Evolutionary conservation across 2,797 vertebrate species (phyloP).

Genomic region (Manis crassicaudata): DNA sequence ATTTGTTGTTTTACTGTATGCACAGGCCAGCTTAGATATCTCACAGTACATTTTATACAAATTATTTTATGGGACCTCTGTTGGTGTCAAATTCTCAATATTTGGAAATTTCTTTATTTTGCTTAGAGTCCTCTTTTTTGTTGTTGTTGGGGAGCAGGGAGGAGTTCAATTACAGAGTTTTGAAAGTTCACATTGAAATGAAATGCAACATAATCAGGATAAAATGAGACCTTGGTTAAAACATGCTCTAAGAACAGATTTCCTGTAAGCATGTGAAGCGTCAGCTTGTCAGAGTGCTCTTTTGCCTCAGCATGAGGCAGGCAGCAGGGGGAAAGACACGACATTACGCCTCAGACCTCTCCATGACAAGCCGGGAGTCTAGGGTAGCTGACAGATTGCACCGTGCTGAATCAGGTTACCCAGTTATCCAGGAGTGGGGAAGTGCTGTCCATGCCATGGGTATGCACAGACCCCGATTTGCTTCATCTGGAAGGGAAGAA

Average conservation of each 20-base stretch:
- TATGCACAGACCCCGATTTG: neutral
- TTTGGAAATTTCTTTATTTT: conserved; percentile 39
- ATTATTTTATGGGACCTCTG: neutral
- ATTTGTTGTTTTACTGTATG: no score
- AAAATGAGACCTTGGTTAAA: neutral
- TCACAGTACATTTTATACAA: conserved; percentile 13
- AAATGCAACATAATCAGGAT: neutral
- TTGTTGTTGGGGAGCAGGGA: neutral
- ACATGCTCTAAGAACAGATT: neutral
- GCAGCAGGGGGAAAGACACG: neutral
- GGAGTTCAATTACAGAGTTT: neutral
- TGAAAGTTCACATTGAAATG: neutral
- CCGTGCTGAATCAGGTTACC: neutral
- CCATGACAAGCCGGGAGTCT: neutral
- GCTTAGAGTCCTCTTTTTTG: neutral
- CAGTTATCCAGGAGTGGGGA: neutral
- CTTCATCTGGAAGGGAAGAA: neutral
- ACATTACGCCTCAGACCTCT: neutral
- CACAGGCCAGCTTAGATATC: no score
- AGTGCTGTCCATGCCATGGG: neutral
- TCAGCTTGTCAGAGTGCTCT: neutral
- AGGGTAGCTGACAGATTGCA: neutral
- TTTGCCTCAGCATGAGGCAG: neutral
- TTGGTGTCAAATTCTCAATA: conserved; percentile 28
- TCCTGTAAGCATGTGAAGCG: neutral